Percentiles rank a stretch among this genome's conserved stretches.
Evolutionary conservation across 2,797 vertebrate genomes (phyloP).

Genomic region (Carapus acus): DNA sequence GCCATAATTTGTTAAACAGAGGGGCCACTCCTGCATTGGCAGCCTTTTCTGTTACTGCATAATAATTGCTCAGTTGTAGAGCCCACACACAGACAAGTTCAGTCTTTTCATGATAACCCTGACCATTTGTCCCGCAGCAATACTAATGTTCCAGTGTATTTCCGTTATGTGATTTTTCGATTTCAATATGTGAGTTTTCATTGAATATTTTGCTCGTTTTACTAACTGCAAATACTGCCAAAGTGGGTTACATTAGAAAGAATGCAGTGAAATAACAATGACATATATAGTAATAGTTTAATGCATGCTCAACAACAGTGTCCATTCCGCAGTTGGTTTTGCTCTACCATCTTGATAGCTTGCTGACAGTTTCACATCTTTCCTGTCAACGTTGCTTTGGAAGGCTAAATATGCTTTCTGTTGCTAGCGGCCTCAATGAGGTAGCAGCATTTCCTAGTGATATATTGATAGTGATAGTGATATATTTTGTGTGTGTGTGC

Average conservation of each 20-base stretch:
- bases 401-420: constrained; percentile 26
- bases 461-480: too few relatives aligned
- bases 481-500: constrained; percentile 19
- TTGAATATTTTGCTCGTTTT: constrained; percentile 50
- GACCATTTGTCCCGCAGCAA: constrained; percentile 26
- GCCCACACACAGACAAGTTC: constrained; percentile 6
- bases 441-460: constrained; percentile 19
- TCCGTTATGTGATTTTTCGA: constrained; percentile 32
- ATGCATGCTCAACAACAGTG: neutral
- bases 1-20: constrained; percentile 30
- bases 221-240: constrained; percentile 29
- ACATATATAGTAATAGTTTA: neutral
- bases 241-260: constrained; percentile 20
- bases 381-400: constrained; percentile 24
- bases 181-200: constrained; percentile 38
- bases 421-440: constrained; percentile 45
- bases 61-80: constrained; percentile 4
- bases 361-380: neutral
- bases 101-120: constrained; percentile 23
- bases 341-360: too few relatives aligned
- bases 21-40: constrained; percentile 1
- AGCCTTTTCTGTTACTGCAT: constrained; percentile 17
- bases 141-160: constrained; percentile 40
- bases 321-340: too few relatives aligned
- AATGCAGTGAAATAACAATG: constrained; percentile 25